phyloP scores from a whole-genome alignment of 1,140 invertebrate species.

The Tigriopus japonicus region DNA sequence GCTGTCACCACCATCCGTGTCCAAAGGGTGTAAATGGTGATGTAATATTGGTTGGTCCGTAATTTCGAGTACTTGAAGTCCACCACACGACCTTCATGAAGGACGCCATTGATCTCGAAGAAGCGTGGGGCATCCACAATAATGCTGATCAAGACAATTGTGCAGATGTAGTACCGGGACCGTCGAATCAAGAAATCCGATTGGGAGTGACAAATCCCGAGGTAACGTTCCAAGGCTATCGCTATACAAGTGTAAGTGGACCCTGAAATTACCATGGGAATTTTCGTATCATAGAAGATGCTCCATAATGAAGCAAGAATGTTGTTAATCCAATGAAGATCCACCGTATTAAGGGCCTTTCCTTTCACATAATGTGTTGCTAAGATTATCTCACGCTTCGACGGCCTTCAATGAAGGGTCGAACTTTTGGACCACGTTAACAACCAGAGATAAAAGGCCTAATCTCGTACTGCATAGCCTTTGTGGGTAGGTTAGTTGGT shows the following conservation, averaged over 20 bases:
- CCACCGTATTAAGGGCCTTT: no score
- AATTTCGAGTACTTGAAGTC: slow-evolving; percentile 5
- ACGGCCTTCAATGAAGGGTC: no score
- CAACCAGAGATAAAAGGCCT: no score
- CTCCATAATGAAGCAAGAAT: no score
- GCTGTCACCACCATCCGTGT: slow-evolving; percentile 3
- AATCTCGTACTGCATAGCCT: no score
- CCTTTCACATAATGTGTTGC: no score
- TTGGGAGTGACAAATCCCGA: not conserved
- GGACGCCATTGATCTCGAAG: not conserved
- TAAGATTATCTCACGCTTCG: no score
- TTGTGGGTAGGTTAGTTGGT: no score
- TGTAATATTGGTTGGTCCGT: not conserved
- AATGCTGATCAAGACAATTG: not conserved
- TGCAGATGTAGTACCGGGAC: not conserved
- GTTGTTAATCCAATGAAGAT: no score
- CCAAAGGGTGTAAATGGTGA: slow-evolving; percentile 9
- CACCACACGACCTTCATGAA: not conserved
- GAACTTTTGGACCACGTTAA: no score
- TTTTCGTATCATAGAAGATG: no score
- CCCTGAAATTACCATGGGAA: not conserved
- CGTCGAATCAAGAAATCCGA: not conserved
- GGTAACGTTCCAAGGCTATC: slow-evolving; percentile 4
- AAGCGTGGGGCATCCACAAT: slow-evolving; percentile 4
- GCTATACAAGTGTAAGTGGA: slow-evolving; percentile 9